These are phyloP conservation scores for Cyclophora albipunctata DNA, from an alignment of 2,888 invertebrate genomes.

Conservation along the genomic window DNA sequence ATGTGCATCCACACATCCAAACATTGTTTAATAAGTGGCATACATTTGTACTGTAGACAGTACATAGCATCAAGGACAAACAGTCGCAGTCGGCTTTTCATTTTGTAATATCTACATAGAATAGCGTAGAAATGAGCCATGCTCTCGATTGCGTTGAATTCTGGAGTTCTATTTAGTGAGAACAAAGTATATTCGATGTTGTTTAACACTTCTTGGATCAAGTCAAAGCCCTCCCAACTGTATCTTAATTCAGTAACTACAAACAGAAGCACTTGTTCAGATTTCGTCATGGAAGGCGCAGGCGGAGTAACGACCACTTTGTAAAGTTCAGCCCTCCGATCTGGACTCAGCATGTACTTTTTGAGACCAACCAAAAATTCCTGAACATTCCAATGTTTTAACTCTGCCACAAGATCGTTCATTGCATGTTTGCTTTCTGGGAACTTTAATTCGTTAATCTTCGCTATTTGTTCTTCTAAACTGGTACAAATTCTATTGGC, in stretches of 20 bases:
- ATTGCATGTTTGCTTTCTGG: conserved; percentile 31
- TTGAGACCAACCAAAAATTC: conserved; percentile 42
- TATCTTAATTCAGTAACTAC: conserved; percentile 36
- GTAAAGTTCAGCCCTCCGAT: conserved; percentile 45
- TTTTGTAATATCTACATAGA: conserved; percentile 47
- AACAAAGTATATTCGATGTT: conserved; percentile 56
- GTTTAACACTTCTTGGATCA: conserved; percentile 36
- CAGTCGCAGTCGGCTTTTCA: conserved; percentile 43
- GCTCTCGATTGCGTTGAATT: conserved; percentile 50
- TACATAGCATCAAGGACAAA: conserved; percentile 68
- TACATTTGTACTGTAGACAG: conserved; percentile 55
- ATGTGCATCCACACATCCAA: conserved; percentile 58
- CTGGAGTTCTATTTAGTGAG: conserved; percentile 48
- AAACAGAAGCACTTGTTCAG: conserved; percentile 55
- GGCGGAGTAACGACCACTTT: conserved; percentile 34
- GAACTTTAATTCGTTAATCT: conserved; percentile 29
- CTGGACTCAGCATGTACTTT: conserved; percentile 41
- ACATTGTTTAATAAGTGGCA: conserved; percentile 54
- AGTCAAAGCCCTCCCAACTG: conserved; percentile 22
- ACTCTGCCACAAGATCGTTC: conserved; percentile 39
- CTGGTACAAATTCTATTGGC: conserved; percentile 28
- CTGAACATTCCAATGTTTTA: conserved; percentile 33
- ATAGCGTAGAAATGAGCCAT: conserved; percentile 60
- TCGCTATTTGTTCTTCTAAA: conserved; percentile 35
- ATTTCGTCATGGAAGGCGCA: conserved; percentile 52